Conservation (phyloP, 64 coral and sea anemone genomes). For the Montipora efflorescens region DNA sequence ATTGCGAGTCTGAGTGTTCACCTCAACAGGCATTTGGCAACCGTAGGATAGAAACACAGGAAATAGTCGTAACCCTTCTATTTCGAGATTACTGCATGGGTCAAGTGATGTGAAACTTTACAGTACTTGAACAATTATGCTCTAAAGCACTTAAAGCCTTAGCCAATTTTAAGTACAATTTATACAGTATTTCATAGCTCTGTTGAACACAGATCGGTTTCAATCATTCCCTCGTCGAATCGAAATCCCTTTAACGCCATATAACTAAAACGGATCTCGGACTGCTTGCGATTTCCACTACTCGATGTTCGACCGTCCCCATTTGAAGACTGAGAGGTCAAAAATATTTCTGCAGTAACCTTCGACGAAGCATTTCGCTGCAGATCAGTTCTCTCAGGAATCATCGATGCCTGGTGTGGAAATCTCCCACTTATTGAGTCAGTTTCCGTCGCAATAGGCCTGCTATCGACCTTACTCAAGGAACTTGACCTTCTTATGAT, state of each 20-base stretch:
- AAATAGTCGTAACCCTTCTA: not conserved
- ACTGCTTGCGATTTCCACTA: not conserved
- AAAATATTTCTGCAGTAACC: not conserved
- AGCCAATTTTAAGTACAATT: conserved; percentile 6
- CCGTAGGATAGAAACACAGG: not conserved
- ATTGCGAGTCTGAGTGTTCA: not conserved
- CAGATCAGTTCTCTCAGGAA: not conserved
- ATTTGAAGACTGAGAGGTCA: conserved; percentile 12
- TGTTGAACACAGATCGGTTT: conserved; percentile 32
- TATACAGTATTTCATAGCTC: conserved; percentile 26
- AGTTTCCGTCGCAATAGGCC: not conserved
- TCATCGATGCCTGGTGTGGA: not conserved
- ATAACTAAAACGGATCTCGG: conserved; percentile 5
- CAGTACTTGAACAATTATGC: not conserved
- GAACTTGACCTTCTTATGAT: conserved; percentile 6
- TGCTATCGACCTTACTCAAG: conserved; percentile 19
- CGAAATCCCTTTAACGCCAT: conserved; percentile 43
- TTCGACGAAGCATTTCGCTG: not conserved
- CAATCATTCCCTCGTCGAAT: conserved; percentile 43
- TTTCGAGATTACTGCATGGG: not conserved
- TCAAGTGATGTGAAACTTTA: conserved; percentile 32
- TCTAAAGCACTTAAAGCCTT: not conserved
- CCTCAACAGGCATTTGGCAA: not conserved
- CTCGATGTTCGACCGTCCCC: not conserved
- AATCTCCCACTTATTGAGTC: not conserved